A percentile compares a stretch with the other conserved stretches of the same genome.
Conservation (phyloP, 2,113 vertebrate genomes). For the Propithecus coquereli region DNA sequence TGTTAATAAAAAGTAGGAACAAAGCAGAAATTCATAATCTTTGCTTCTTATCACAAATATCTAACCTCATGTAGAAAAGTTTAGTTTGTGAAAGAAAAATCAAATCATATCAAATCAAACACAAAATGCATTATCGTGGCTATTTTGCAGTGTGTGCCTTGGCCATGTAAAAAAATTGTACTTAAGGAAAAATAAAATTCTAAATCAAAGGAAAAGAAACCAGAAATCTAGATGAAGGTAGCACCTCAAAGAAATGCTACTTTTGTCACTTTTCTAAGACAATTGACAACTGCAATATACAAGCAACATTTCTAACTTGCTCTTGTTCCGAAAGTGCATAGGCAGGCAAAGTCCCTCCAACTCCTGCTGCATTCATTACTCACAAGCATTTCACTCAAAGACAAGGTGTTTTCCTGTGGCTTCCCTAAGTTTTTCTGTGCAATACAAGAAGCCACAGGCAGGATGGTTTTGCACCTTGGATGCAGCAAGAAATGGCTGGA, state of each 20-base stretch:
- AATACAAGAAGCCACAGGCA: not conserved
- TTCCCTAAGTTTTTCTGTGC: not conserved
- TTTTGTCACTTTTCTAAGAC: not conserved
- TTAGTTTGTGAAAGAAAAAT: not conserved
- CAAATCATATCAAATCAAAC: not conserved
- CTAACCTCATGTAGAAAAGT: not conserved
- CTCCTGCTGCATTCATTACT: not conserved
- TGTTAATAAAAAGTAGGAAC: not conserved
- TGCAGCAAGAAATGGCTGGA: not conserved
- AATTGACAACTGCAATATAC: not conserved
- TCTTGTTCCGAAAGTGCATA: not conserved
- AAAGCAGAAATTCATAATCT: not conserved
- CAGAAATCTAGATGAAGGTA: not conserved
- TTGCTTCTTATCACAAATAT: not conserved
- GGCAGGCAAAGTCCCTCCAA: fast-evolving
- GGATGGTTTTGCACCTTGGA: not conserved
- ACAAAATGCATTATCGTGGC: not conserved
- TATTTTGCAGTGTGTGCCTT: not conserved
- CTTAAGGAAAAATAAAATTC: not conserved
- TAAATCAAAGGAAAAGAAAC: not conserved
- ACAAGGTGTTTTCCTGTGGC: not conserved
- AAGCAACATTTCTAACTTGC: not conserved
- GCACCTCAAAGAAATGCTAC: not conserved
- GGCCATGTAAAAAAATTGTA: not conserved
- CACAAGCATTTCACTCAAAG: not conserved